Base-by-base conservation (phyloP, 2,888 invertebrate genomes). In the Neelides folsomi region DNA sequence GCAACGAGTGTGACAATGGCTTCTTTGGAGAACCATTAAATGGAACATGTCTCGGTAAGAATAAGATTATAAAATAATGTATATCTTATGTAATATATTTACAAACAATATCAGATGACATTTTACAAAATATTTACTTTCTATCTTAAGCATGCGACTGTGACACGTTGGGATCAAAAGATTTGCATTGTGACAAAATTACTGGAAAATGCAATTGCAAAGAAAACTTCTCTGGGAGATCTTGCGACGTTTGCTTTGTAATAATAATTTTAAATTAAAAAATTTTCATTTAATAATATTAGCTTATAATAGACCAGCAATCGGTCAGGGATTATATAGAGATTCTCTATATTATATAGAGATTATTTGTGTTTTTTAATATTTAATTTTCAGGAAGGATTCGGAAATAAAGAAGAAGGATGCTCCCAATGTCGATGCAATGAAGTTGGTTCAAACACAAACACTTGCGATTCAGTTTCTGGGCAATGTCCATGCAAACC, bases 381-480 rank as follows among this genome's bases (percentile, higher is more conserved):
- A 10, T 50, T 35, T 19, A 12, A 38, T 38, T 51, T 45, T n/a
- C 15, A 58, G 58, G 54, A 54, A 36, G 57, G 59, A 16, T 55
- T 54, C 27, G 57, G 55, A 36, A 53, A 73, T 4, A 76, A 80
- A 47, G 78, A 79, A 13, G 73, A 77, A 12, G 89, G 87, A 39
- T 94, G 95, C 68, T 73, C 77, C 42, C 76, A 79, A n/a, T 97
- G 97, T 70, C 77, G 78, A 52, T 95, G 95, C 66, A 72, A 76
- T 58, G 67, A 67, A 1, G 59, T 69, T n/a, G 77, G 77, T 12
- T 72, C 75, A 1, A 56, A 68, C 37, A 71, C 71, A 57, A 64
- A 64, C 44, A 67, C 68, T 4, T 94, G 94, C 71, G 80, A 90
- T 67, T 77, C 80, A 6, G 73, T 73, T 58, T 80, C 78, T 1